A percentile compares a stretch with the other conserved stretches of the same genome.
These are phyloP conservation scores for Trochalopteron elliotii DNA, from an alignment of 2,113 vertebrate species.

Conservation along the genomic window DNA sequence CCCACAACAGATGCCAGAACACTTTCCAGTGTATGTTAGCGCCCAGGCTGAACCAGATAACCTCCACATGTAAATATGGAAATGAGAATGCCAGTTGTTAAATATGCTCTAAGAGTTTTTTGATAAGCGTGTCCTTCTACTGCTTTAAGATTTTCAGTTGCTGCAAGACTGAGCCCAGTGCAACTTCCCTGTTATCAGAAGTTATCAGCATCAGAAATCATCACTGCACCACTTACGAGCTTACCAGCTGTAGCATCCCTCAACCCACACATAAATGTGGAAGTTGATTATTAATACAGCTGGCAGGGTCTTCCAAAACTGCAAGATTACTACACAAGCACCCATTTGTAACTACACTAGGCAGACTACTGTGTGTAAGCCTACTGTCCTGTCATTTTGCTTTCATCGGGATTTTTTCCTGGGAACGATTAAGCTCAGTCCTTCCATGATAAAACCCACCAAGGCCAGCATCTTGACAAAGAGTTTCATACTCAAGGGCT, in stretches of 20 bases:
- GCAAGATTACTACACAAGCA: not conserved
- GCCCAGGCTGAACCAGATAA: not conserved
- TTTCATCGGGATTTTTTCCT: not conserved
- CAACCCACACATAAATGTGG: not conserved
- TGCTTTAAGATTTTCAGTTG: not conserved
- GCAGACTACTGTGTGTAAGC: not conserved
- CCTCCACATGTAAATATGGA: not conserved
- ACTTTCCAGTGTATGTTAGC: not conserved
- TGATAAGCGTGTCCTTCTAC: not conserved
- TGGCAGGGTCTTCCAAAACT: not conserved
- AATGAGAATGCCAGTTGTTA: not conserved
- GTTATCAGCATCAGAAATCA: conserved; percentile 7
- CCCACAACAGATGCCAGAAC: not conserved
- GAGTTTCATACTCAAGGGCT: not conserved
- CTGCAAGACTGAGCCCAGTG: not conserved
- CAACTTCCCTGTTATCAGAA: not conserved
- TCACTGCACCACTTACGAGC: not conserved
- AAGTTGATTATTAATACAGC: conserved; percentile 13
- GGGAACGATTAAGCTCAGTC: not conserved
- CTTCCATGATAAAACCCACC: not conserved
- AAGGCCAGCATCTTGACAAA: not conserved
- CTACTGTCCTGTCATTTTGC: not conserved
- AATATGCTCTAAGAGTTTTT: not conserved
- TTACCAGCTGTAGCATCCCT: conserved; percentile 24
- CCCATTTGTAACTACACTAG: not conserved